Conservation (phyloP, 1,140 invertebrate genomes). For the Matsumurasca onukii region DNA sequence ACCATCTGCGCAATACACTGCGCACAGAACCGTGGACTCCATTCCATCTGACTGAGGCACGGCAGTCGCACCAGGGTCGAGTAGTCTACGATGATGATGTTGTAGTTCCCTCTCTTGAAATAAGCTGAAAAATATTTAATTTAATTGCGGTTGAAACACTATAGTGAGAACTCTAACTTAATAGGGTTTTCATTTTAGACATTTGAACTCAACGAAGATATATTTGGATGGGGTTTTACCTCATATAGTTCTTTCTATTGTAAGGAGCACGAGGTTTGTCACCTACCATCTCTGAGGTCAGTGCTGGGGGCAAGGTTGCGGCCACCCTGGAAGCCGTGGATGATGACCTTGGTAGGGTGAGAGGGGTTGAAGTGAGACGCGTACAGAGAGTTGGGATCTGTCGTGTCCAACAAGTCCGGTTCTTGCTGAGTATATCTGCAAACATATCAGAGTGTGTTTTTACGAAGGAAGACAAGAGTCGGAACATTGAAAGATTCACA, state of each 20-base stretch:
- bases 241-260: too few relatives aligned
- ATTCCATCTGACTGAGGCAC: conserved; percentile 77
- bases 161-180: too few relatives aligned
- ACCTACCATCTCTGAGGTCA: conserved; percentile 66
- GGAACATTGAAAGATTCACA: too few relatives aligned
- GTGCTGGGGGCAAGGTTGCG: conserved; percentile 76
- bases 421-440: conserved; percentile 70
- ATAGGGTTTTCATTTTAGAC: too few relatives aligned
- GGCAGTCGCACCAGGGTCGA: conserved; percentile 76
- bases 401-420: conserved; percentile 68
- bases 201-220: too few relatives aligned
- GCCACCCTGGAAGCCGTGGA: conserved; percentile 81
- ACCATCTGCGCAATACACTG: conserved; percentile 79
- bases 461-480: too few relatives aligned
- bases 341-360: conserved; percentile 77
- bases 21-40: conserved; percentile 78
- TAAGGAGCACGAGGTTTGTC: too few relatives aligned
- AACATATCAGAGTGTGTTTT: too few relatives aligned
- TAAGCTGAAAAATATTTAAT: conserved; percentile 63
- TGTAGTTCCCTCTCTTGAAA: conserved; percentile 76
- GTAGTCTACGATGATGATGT: conserved; percentile 86
- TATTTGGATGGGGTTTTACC: too few relatives aligned
- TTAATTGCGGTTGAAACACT: too few relatives aligned
- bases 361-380: conserved; percentile 68
- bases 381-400: conserved; percentile 64